Conservation (phyloP, 2,888 invertebrate species). For the Boloria selene region DNA sequence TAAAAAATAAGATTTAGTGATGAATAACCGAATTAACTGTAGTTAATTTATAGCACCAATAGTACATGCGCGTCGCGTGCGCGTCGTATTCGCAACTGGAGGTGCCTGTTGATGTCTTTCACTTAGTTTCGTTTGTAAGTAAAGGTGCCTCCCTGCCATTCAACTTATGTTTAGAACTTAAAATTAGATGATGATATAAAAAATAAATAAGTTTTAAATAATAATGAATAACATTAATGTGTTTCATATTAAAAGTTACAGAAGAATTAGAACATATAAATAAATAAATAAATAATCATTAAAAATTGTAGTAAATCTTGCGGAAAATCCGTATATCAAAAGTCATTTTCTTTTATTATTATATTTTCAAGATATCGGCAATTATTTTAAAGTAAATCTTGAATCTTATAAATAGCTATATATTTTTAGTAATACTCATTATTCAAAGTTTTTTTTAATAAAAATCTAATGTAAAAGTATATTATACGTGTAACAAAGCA, state of each 20-base stretch:
- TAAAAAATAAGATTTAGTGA: slow-evolving; percentile 24
- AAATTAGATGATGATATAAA: neutral
- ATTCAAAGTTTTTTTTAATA: slow-evolving; percentile 1
- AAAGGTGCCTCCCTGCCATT: slow-evolving; percentile 30
- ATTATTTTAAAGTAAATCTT: no score
- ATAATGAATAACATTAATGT: neutral
- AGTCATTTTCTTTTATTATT: no score
- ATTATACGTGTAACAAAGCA: slow-evolving; percentile 17
- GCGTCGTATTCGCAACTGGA: slow-evolving; percentile 66
- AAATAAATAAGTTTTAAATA: neutral
- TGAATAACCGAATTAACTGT: slow-evolving; percentile 39
- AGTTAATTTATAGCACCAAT: slow-evolving; percentile 40
- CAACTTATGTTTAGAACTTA: slow-evolving; percentile 5
- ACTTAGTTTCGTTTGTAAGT: slow-evolving; percentile 51
- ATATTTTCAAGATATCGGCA: no score
- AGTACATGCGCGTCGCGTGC: slow-evolving; percentile 61
- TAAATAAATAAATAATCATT: no score
- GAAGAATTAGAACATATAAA: no score
- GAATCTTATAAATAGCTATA: no score
- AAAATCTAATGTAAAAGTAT: slow-evolving; percentile 8
- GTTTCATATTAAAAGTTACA: no score
- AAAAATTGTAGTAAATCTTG: no score
- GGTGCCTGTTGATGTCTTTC: slow-evolving; percentile 66
- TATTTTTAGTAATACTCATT: no score
- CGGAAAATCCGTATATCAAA: no score